These are phyloP conservation scores for Sternotherus odoratus DNA, from an alignment of 2,797 vertebrate species.

Conservation along the genomic window DNA sequence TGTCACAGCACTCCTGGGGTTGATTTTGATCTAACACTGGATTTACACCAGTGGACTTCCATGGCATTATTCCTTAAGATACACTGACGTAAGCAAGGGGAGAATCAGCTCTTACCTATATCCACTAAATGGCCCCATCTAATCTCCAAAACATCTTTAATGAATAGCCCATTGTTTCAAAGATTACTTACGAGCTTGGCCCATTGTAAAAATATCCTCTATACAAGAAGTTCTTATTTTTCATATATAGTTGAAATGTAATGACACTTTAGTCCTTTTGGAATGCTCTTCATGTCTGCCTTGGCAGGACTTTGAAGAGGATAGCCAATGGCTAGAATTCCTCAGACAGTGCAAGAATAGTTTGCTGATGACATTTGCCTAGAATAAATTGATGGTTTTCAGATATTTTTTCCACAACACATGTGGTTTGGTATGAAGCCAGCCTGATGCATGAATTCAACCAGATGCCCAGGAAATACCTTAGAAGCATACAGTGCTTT, in stretches of 20 bases:
- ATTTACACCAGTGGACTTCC: slow-evolving; percentile 10
- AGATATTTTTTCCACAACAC: not conserved
- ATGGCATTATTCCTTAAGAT: slow-evolving; percentile 31
- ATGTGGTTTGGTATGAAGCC: slow-evolving; percentile 43
- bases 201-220: not conserved
- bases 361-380: not conserved
- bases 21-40: not conserved
- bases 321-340: not conserved
- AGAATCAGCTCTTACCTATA: slow-evolving; percentile 24
- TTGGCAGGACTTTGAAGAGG: not conserved
- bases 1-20: not conserved
- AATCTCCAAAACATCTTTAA: slow-evolving; percentile 10
- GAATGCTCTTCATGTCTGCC: not conserved
- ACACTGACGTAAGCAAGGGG: not conserved
- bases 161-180: slow-evolving; percentile 8
- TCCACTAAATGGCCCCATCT: not conserved
- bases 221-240: not conserved
- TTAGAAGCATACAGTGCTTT: not conserved
- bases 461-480: slow-evolving; percentile 54
- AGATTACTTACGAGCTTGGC: not conserved
- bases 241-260: not conserved
- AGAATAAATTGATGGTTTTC: slow-evolving; percentile 39
- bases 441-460: slow-evolving; percentile 46
- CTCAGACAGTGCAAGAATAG: slow-evolving; percentile 1
- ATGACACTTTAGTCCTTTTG: not conserved